Conservation (phyloP, 2,888 invertebrate genomes). For the Linyphia triangularis region DNA sequence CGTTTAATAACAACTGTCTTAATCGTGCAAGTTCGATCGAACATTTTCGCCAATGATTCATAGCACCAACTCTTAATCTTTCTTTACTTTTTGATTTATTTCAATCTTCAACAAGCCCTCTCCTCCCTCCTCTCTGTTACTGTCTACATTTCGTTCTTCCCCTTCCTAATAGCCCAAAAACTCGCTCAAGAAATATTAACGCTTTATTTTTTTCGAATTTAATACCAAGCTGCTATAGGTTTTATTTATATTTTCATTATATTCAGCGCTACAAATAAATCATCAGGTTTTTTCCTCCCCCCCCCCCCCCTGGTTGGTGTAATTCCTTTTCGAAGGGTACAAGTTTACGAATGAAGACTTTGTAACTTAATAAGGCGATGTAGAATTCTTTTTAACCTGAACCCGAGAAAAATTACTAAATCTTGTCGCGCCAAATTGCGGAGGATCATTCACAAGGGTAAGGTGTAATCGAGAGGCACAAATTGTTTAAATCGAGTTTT, state of each 20-base stretch:
- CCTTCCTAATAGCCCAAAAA: background rate
- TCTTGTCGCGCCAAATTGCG: conserved; percentile 41
- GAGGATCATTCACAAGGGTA: background rate
- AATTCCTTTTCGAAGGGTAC: conserved; percentile 31
- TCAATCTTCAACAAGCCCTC: conserved; percentile 1
- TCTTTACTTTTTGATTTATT: conserved; percentile 43
- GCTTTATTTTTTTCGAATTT: background rate
- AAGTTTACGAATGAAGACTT: conserved; percentile 50
- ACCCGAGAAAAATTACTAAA: background rate
- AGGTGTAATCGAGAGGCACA: conserved; percentile 46
- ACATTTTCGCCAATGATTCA: conserved; percentile 59
- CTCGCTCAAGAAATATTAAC: background rate
- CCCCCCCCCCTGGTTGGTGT: background rate
- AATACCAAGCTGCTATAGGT: conserved; percentile 18
- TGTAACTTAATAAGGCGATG: conserved; percentile 71
- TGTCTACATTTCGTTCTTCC: background rate
- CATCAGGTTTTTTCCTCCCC: conserved; percentile 26
- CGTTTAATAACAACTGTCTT: conserved; percentile 62
- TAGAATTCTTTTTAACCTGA: background rate
- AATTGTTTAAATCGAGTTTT: conserved; percentile 67
- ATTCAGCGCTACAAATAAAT: conserved; percentile 59
- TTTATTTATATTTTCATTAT: conserved; percentile 60
- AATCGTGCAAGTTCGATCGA: conserved; percentile 46
- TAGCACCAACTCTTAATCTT: conserved; percentile 41
- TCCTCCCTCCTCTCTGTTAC: background rate